Conservation (phyloP, 2,888 invertebrate genomes). For the Isotomurus palustris region DNA sequence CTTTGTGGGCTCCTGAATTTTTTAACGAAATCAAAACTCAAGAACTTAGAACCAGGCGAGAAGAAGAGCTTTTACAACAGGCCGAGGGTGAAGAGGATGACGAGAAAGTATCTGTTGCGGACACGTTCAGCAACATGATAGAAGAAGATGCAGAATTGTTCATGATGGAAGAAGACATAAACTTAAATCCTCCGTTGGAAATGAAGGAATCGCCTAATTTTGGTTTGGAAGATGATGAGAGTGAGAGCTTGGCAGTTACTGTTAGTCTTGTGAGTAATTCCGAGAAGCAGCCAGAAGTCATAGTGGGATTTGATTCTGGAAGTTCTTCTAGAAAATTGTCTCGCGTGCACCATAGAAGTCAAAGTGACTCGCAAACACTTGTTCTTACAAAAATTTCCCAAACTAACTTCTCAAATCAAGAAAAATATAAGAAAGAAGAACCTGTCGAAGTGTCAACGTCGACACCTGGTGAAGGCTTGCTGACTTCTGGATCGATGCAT, state of each 20-base stretch:
- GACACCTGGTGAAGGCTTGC: no score
- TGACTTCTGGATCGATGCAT: no score
- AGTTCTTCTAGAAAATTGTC: constrained; percentile 23
- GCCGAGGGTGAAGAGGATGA: constrained; percentile 20
- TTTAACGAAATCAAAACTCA: neutral
- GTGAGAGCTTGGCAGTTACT: neutral
- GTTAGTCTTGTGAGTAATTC: constrained; percentile 5
- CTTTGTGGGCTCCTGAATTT: constrained; percentile 34
- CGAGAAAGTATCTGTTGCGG: constrained; percentile 13
- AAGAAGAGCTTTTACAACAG: constrained; percentile 6
- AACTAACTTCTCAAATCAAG: no score
- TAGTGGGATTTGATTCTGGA: neutral
- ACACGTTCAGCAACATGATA: constrained; percentile 31
- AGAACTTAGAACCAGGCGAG: neutral
- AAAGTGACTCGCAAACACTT: constrained; percentile 41
- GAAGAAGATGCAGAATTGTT: constrained; percentile 36
- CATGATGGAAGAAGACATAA: constrained; percentile 24
- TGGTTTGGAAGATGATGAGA: neutral
- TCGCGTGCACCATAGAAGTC: constrained; percentile 38
- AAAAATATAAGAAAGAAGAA: no score
- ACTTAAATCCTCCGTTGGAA: neutral
- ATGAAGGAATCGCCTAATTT: neutral
- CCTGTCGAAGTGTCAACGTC: no score
- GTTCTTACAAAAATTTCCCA: no score
- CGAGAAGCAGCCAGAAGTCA: constrained; percentile 14